phyloP scores from a whole-genome alignment of 2,888 invertebrate species.

The Tenthredo livida region DNA sequence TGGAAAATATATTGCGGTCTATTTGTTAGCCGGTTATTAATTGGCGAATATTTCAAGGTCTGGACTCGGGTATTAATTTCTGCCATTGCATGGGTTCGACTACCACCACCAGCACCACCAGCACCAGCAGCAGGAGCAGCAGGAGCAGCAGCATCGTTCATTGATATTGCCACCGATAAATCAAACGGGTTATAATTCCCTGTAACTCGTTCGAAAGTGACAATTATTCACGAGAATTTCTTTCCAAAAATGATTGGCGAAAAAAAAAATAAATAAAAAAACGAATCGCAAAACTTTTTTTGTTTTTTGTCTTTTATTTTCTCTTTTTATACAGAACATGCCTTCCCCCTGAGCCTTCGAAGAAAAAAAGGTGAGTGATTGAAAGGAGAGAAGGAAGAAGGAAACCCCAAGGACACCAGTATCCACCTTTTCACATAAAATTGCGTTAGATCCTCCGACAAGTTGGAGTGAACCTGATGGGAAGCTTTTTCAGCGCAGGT shows the following conservation, averaged over 20 bases:
- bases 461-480: conserved; percentile 38
- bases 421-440: conserved; percentile 31
- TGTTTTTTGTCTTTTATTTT: background rate
- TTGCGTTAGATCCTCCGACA: conserved; percentile 33
- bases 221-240: conserved; percentile 14
- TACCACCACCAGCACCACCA: background rate
- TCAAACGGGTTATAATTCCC: conserved; percentile 26
- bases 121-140: no score
- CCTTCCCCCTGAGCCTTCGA: background rate
- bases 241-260: background rate
- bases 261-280: no score
- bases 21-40: conserved; percentile 50
- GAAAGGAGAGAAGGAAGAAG: background rate
- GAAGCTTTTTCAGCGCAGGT: conserved; percentile 33
- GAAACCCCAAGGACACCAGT: conserved; percentile 27
- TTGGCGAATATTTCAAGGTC: conserved; percentile 50
- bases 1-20: conserved; percentile 50
- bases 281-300: background rate
- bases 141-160: conserved; percentile 22
- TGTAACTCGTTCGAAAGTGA: conserved; percentile 19
- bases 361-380: background rate
- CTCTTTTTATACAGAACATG: background rate
- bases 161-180: conserved; percentile 49
- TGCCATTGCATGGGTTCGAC: conserved; percentile 21
- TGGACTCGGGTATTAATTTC: conserved; percentile 47